phyloP scores from a whole-genome alignment of 2,113 vertebrate species.

The Grammatotria lemairii region DNA sequence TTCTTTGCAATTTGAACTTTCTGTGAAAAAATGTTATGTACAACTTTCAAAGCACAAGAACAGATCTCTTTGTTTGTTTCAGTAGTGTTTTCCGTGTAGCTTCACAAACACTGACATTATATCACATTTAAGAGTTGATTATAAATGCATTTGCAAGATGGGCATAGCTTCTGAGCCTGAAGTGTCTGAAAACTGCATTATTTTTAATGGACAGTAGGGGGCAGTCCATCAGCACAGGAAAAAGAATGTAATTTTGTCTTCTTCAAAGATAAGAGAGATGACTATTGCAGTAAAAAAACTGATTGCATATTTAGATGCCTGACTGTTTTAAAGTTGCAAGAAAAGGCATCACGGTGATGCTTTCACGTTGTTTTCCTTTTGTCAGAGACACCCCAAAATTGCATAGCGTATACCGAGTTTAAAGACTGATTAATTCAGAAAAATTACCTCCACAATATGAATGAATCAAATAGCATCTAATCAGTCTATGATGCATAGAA shows the following conservation, averaged over 20 bases:
- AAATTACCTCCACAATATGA: not conserved
- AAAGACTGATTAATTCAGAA: not conserved
- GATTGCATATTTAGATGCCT: not conserved
- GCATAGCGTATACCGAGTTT: not conserved
- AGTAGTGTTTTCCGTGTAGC: not conserved
- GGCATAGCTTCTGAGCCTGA: not conserved
- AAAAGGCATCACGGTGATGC: not conserved
- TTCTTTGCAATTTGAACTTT: not conserved
- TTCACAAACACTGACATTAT: not conserved
- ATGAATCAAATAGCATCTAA: not conserved
- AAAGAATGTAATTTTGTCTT: not conserved
- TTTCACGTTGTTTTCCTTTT: not conserved
- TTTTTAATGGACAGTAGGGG: not conserved
- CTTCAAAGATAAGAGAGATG: not conserved
- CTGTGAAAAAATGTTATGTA: not conserved
- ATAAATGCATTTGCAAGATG: not conserved
- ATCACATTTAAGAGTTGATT: not conserved
- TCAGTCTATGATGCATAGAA: not conserved
- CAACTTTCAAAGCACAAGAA: not conserved
- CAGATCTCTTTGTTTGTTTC: not conserved
- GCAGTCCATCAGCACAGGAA: not conserved
- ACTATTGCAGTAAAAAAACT: not conserved
- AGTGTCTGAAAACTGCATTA: not conserved
- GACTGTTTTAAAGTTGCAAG: not conserved
- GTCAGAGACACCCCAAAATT: not conserved